These are phyloP conservation scores for Melanotaenia maccullochi DNA, from an alignment of 2,797 vertebrate species.

Conservation along the genomic window DNA sequence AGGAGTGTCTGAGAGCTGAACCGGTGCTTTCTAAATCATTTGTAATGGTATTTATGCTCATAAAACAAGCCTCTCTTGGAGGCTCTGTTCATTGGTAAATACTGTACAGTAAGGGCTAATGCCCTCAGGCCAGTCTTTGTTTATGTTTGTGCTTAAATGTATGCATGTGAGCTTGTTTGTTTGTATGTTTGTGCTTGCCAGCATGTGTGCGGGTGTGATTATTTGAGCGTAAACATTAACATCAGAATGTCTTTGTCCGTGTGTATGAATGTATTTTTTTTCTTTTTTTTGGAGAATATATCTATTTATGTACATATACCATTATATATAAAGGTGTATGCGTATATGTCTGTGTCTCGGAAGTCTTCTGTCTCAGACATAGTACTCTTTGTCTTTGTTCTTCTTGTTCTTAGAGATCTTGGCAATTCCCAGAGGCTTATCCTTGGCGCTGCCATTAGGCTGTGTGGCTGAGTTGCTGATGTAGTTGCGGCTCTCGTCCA, in stretches of 20 bases:
- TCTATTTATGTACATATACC: conserved; percentile 86
- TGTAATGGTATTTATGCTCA: conserved; percentile 72
- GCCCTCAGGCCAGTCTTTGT: conserved; percentile 64
- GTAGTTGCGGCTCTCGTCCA: conserved; percentile 99
- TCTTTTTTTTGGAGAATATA: conserved; percentile 81
- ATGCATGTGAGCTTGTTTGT: conserved; percentile 33
- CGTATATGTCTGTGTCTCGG: conserved; percentile 77
- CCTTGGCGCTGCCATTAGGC: conserved; percentile 98
- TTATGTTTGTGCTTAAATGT: conserved; percentile 51
- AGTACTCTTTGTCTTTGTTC: conserved; percentile 99
- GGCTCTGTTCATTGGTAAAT: conserved; percentile 76
- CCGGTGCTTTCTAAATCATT: conserved; percentile 70
- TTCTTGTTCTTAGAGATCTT: conserved; percentile 99
- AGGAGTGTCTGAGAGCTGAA: conserved; percentile 60
- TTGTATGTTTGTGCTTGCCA: conserved; percentile 65
- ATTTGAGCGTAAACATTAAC: conserved; percentile 76
- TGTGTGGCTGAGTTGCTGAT: conserved; percentile 99
- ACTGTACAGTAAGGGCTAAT: conserved; percentile 77
- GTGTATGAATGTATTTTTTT: conserved; percentile 61
- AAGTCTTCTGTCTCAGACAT: conserved; percentile 89
- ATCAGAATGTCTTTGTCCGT: conserved; percentile 70
- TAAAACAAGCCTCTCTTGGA: conserved; percentile 72
- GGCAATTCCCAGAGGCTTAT: conserved; percentile 95
- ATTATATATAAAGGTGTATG: conserved; percentile 89
- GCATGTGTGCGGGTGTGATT: conserved; percentile 65